phyloP scores from a whole-genome alignment of 2,888 invertebrate species.

The Polia nebulosa region DNA sequence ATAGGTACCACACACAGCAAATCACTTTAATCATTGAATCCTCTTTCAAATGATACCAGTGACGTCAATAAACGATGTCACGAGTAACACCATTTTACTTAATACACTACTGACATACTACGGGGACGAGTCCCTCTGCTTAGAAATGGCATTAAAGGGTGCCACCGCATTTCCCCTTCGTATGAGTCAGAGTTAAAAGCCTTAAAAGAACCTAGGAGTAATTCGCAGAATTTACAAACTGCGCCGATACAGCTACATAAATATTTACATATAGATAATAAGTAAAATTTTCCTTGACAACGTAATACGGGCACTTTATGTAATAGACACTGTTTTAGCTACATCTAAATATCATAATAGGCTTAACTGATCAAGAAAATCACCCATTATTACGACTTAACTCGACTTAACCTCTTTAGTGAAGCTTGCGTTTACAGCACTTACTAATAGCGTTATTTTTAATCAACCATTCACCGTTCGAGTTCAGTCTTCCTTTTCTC shows the following conservation, averaged over 20 bases:
- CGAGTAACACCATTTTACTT: conserved; percentile 46
- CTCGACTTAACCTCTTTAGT: conserved; percentile 58
- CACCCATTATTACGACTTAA: conserved; percentile 40
- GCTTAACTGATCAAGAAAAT: conserved; percentile 44
- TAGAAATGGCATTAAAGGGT: conserved; percentile 59
- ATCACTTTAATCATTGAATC: background rate
- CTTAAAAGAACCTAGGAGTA: conserved; percentile 48
- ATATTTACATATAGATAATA: background rate
- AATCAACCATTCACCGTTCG: conserved; percentile 47
- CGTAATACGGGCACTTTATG: background rate
- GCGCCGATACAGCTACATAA: background rate
- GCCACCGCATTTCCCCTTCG: conserved; percentile 62
- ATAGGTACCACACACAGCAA: background rate
- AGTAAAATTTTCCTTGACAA: background rate
- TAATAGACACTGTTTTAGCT: conserved; percentile 7
- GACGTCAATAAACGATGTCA: conserved; percentile 27
- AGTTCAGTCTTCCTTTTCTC: conserved; percentile 57
- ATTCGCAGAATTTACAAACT: conserved; percentile 34
- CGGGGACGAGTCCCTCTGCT: conserved; percentile 50
- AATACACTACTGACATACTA: conserved; percentile 42
- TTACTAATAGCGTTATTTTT: conserved; percentile 65
- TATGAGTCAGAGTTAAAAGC: conserved; percentile 70
- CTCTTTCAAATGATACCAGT: conserved; percentile 14
- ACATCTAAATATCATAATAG: conserved; percentile 25
- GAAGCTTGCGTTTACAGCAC: conserved; percentile 40